Conservation (phyloP, 2,113 vertebrate species). For the Zosterops borbonicus region DNA sequence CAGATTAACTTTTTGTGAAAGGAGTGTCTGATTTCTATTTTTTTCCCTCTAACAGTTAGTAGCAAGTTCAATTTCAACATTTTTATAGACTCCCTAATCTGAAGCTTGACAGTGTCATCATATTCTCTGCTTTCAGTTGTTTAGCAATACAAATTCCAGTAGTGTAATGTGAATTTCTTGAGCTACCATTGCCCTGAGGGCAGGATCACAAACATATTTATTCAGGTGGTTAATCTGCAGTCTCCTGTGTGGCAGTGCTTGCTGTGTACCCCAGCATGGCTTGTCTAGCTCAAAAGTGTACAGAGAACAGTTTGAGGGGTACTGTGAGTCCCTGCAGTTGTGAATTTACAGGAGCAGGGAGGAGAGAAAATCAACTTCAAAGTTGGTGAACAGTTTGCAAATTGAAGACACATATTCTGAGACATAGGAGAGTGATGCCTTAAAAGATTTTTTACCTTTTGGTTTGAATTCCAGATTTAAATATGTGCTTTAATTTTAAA, state of each 20-base stretch:
- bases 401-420: neutral
- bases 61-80: neutral
- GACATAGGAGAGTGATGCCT: neutral
- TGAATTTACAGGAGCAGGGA: neutral
- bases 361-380: neutral
- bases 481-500: neutral
- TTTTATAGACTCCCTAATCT: neutral
- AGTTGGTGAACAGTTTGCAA: neutral
- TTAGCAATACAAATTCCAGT: neutral
- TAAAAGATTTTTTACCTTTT: neutral
- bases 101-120: neutral
- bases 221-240: neutral
- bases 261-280: neutral
- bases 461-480: neutral
- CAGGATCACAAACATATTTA: neutral
- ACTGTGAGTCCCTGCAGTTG: rapidly evolving
- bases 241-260: too few species aligned
- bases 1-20: neutral
- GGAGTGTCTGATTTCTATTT: neutral
- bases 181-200: neutral
- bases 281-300: neutral
- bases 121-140: neutral
- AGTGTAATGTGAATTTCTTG: neutral
- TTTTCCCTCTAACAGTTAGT: neutral
- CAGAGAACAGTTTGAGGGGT: neutral